Evolutionary conservation across 1,140 invertebrate genomes (phyloP).

Genomic region (Drosophila persimilis): DNA sequence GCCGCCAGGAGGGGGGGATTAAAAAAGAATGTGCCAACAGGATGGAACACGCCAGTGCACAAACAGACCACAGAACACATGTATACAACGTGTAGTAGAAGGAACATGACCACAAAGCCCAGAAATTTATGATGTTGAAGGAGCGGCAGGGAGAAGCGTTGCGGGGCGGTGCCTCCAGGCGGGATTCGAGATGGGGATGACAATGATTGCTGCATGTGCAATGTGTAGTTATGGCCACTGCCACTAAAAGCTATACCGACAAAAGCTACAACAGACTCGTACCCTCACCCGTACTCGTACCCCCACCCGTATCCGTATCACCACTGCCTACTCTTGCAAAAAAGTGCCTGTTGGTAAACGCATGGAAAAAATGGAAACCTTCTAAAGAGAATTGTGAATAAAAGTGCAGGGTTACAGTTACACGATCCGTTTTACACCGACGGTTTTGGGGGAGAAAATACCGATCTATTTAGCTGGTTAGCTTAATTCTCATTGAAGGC

Average conservation of each 20-base stretch:
- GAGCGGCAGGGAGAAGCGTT: not conserved
- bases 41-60: not conserved
- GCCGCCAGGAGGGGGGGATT: not conserved
- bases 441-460: too few relatives aligned
- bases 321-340: not conserved
- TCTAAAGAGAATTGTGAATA: too few relatives aligned
- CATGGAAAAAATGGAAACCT: too few relatives aligned
- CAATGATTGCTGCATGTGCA: constrained; percentile 38
- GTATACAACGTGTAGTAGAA: constrained; percentile 3
- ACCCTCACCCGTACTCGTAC: not conserved
- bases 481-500: too few relatives aligned
- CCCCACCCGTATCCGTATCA: not conserved
- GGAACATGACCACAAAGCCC: constrained; percentile 14
- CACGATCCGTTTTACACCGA: not conserved
- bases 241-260: constrained; percentile 9
- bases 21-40: constrained; percentile 4
- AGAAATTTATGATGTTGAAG: constrained; percentile 13
- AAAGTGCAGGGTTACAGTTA: too few relatives aligned
- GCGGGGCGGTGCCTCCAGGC: not conserved
- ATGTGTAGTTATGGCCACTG: constrained; percentile 38
- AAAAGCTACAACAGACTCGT: not conserved
- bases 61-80: constrained; percentile 15
- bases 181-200: constrained; percentile 4
- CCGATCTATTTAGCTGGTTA: too few relatives aligned
- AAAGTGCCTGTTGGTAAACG: not conserved